Conservation (phyloP, 2,888 invertebrate genomes). For the Serripes groenlandicus region DNA sequence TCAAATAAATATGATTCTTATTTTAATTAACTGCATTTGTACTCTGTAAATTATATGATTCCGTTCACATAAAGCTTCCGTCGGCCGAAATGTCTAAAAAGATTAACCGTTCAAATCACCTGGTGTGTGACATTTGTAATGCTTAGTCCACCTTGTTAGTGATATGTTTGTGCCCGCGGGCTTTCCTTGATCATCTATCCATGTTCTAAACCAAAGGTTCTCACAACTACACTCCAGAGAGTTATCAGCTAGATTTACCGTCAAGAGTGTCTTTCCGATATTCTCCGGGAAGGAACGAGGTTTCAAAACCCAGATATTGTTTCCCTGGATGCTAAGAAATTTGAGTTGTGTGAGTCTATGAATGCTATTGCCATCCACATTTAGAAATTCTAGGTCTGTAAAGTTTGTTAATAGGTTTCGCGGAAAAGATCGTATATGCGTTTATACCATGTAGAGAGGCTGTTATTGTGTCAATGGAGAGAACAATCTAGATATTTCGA, state of each 20-base stretch:
- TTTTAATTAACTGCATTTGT: no score
- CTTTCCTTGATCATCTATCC: conserved; percentile 25
- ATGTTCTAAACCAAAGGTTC: conserved; percentile 48
- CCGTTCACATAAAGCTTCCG: neutral
- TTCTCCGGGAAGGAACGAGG: neutral
- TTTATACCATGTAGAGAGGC: neutral
- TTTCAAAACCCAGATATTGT: conserved; percentile 19
- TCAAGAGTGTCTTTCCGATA: conserved; percentile 1
- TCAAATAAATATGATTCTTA: no score
- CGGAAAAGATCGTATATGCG: conserved; percentile 1
- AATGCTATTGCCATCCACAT: conserved; percentile 14
- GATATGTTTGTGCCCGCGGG: conserved; percentile 4
- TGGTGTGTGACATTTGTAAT: conserved; percentile 23
- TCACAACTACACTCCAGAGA: conserved; percentile 47
- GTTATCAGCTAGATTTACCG: conserved; percentile 35
- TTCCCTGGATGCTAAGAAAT: neutral
- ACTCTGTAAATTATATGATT: no score
- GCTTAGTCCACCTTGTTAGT: conserved; percentile 21
- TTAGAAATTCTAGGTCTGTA: neutral
- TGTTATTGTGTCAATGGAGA: conserved; percentile 10
- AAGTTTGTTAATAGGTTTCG: conserved; percentile 1
- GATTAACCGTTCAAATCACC: neutral
- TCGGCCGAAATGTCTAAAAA: conserved; percentile 16
- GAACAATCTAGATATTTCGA: neutral
- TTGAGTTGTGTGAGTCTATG: neutral